Conservation (phyloP, 2,888 invertebrate genomes). For the Drosophila koepferae region DNA sequence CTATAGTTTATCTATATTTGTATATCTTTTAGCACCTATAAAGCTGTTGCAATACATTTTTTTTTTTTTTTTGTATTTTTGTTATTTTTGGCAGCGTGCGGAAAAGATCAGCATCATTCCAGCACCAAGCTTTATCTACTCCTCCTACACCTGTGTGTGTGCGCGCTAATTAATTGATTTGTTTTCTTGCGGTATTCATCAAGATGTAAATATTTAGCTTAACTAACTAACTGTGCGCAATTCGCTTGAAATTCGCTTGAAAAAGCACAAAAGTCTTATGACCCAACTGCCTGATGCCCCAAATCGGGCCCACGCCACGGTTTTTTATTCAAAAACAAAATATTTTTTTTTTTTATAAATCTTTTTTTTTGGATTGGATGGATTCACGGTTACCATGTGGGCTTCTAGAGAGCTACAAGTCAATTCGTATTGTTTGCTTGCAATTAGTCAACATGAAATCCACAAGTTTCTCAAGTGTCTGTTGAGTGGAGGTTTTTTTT, state of each 20-base stretch:
- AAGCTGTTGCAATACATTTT: conserved; percentile 54
- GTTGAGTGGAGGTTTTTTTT: conserved; percentile 38
- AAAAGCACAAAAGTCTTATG: conserved; percentile 28
- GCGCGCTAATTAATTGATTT: conserved; percentile 74
- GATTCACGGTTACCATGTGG: conserved; percentile 54
- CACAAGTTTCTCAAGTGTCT: conserved; percentile 61
- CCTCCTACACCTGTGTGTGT: conserved; percentile 28
- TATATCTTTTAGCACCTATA: conserved; percentile 72
- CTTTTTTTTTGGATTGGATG: neutral
- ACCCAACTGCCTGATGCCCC: conserved; percentile 52
- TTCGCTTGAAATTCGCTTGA: conserved; percentile 60
- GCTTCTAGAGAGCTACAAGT: conserved; percentile 37
- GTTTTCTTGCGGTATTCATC: conserved; percentile 71
- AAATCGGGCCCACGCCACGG: conserved; percentile 51
- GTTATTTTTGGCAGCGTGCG: conserved; percentile 74
- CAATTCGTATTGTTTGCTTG: conserved; percentile 46
- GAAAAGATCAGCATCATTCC: conserved; percentile 42
- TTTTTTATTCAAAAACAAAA: conserved; percentile 10
- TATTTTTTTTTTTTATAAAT: neutral
- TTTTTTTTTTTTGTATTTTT: conserved; percentile 76
- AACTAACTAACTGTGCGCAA: conserved; percentile 65
- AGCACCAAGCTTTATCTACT: conserved; percentile 41
- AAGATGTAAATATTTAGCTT: conserved; percentile 72
- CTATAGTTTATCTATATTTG: conserved; percentile 31
- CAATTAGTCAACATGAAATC: conserved; percentile 76